Percentiles rank a stretch among this genome's conserved stretches.
Conservation (phyloP, 2,113 vertebrate genomes). For the Atractosteus spatula region DNA sequence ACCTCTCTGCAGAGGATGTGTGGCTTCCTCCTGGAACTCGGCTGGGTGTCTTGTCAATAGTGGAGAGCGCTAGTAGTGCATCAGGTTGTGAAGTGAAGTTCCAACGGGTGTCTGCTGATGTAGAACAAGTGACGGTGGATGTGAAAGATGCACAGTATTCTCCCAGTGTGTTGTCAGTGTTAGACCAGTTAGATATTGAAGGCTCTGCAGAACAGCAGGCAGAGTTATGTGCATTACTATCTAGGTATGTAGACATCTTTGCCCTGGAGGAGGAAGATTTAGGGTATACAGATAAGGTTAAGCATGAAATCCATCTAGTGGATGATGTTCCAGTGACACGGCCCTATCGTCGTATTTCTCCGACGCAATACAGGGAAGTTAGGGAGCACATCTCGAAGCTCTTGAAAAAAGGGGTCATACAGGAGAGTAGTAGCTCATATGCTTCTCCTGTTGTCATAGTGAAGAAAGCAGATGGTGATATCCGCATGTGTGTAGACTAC, state of each 20-base stretch:
- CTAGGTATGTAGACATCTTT: conserved; percentile 15
- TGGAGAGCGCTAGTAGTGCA: not conserved
- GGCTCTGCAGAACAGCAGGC: conserved; percentile 16
- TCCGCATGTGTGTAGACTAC: too few species aligned
- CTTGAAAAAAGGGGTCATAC: conserved; percentile 4
- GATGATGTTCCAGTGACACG: conserved; percentile 14
- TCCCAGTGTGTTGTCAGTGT: not conserved
- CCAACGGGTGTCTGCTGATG: not conserved
- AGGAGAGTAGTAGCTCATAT: conserved; percentile 3
- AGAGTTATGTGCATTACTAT: not conserved
- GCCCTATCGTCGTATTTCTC: conserved; percentile 9
- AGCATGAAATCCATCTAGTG: not conserved
- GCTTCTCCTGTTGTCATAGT: too few species aligned
- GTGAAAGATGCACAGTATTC: too few species aligned
- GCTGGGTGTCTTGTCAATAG: not conserved
- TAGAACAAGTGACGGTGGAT: not conserved
- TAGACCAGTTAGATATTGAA: not conserved
- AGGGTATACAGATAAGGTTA: conserved; percentile 13
- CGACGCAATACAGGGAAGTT: conserved; percentile 7
- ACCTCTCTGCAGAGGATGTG: too few species aligned
- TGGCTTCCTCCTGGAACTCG: too few species aligned
- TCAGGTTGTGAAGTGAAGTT: conserved; percentile 15
- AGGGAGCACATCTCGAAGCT: conserved; percentile 14
- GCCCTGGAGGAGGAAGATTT: conserved; percentile 9
- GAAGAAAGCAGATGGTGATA: too few species aligned